Base-by-base conservation (phyloP, 2,888 invertebrate species). In the Junonia oenone region DNA sequence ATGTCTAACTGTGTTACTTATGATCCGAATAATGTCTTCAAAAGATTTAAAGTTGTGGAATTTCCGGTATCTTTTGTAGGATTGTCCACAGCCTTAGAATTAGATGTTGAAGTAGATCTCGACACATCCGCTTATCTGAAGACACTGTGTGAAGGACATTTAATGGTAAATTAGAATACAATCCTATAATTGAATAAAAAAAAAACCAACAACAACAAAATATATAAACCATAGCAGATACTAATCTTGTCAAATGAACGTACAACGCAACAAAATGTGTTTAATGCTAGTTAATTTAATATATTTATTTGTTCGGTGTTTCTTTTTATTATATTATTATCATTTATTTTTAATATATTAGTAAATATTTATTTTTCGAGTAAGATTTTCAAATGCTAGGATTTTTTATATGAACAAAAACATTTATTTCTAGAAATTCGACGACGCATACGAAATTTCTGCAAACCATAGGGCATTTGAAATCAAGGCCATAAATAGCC, bases 381-480 rank as follows among this genome's bases (percentile, higher is more conserved):
- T 29, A 2, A 29, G 11, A 2, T 29, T 29, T 8, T 11, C 11
- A 11, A 2, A 11, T 2, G 2, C 8, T 11, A 2, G 1, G 11
- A 29, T 5, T 29, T 8, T 6, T 1, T 29, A 29, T 5, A 11
- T 8, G 1, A 29, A 29, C 8, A 8, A 11, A 29, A 29, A 33
- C n/a, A 17, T 17, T 5, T 49, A 55, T 58, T 76, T 73, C 54
- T 66, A 90, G 89, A 81, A 75, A 71, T 83, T 88, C 64, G 71
- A 80, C n/a, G 81, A 86, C 17, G 85, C 88, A 8, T 78, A 80
- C 19, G 75, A 82, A 67, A 71, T 84, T 66, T 91, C 91, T 62
- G 81, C 89, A 35, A 73, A 84, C n/a, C 85, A 90, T 61, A 75
- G 87, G 71, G 83, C 89, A 8, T 90, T 81, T 66, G 56, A 64